Evolutionary conservation across 1,140 invertebrate species (phyloP).

Genomic region (Contarinia nasturtii): DNA sequence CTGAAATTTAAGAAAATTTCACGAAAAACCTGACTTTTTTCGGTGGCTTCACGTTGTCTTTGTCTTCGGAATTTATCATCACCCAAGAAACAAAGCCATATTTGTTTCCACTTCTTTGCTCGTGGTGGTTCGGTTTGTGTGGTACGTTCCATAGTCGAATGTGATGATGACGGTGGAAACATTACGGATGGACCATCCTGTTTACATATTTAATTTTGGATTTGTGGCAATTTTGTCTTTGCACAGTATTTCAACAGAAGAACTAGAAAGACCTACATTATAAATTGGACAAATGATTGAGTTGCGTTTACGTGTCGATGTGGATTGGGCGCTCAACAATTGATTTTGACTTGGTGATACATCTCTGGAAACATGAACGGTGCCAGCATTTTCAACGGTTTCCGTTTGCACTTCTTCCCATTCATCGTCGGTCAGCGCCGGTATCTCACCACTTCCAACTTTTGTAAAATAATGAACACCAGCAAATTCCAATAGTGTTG

Average conservation of each 20-base stretch:
- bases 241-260: too few species aligned
- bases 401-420: constrained; percentile 41
- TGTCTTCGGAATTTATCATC: constrained; percentile 56
- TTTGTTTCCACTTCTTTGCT: constrained; percentile 53
- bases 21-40: constrained; percentile 10
- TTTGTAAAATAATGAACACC: constrained; percentile 91
- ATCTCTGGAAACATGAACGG: constrained; percentile 1
- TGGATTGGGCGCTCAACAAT: neutral
- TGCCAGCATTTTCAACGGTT: constrained; percentile 30
- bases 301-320: constrained; percentile 20
- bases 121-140: constrained; percentile 55
- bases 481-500: constrained; percentile 80
- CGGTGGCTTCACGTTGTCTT: constrained; percentile 46
- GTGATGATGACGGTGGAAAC: constrained; percentile 12
- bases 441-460: constrained; percentile 64
- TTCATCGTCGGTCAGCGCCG: constrained; percentile 49
- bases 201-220: too few species aligned
- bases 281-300: constrained; percentile 40
- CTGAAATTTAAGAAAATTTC: neutral
- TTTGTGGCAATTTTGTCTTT: too few species aligned
- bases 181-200: constrained; percentile 25
- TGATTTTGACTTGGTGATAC: neutral
- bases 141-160: constrained; percentile 49
- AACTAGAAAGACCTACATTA: constrained; percentile 26
- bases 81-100: constrained; percentile 59